phyloP scores from a whole-genome alignment of 2,888 invertebrate genomes.

The Plebejus argus region DNA sequence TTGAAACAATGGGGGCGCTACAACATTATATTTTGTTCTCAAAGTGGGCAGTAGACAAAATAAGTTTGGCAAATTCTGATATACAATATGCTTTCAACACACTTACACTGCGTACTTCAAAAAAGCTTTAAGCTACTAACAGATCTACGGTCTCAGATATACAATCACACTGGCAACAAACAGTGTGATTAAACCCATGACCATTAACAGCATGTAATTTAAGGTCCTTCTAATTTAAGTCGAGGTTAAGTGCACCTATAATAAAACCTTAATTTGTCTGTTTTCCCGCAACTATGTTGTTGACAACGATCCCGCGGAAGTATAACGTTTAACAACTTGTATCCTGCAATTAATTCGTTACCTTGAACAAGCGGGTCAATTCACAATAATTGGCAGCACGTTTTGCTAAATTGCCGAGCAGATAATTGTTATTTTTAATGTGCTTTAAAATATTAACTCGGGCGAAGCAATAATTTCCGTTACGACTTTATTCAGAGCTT shows the following conservation, averaged over 20 bases:
- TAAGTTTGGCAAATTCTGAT: no score
- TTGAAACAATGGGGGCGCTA: no score
- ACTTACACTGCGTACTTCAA: no score
- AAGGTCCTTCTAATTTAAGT: neutral
- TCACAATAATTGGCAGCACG: neutral
- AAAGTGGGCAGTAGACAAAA: no score
- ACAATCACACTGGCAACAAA: no score
- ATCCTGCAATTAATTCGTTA: constrained; percentile 25
- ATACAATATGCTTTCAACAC: no score
- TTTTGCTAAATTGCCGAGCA: neutral
- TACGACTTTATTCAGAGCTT: no score
- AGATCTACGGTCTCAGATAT: no score
- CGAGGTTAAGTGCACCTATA: neutral
- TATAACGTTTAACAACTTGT: constrained; percentile 18
- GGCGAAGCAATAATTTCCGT: no score
- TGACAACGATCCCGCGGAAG: neutral
- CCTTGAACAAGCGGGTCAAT: constrained; percentile 21
- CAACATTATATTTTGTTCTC: no score
- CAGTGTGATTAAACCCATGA: neutral
- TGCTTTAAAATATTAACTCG: no score
- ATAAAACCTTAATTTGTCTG: neutral
- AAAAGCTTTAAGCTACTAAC: no score
- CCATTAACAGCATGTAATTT: neutral
- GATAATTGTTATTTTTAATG: neutral
- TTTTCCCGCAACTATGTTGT: neutral